These are phyloP conservation scores for Geococcyx californianus DNA, from an alignment of 2,113 vertebrate species.

Conservation along the genomic window DNA sequence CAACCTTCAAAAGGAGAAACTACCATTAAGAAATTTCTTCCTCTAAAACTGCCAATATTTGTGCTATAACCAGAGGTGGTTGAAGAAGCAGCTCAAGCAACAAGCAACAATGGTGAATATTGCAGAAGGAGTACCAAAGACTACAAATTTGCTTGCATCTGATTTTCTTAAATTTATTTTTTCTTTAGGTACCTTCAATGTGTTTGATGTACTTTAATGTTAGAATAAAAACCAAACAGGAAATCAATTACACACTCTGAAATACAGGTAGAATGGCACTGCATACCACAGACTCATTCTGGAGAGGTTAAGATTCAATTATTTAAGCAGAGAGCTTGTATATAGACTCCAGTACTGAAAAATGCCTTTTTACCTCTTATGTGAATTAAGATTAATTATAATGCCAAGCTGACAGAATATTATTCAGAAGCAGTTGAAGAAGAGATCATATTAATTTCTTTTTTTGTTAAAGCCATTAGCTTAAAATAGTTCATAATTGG, in stretches of 20 bases:
- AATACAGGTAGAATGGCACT: not conserved
- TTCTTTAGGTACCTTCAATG: not conserved
- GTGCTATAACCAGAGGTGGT: not conserved
- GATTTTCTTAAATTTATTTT: not conserved
- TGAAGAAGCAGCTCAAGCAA: not conserved
- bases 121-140: not conserved
- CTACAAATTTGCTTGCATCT: not conserved
- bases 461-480: conserved; percentile 6
- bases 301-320: not conserved
- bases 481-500: conserved; percentile 32
- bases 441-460: not conserved
- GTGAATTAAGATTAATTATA: conserved; percentile 25
- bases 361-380: not conserved
- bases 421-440: not conserved
- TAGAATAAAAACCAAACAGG: not conserved
- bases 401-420: not conserved
- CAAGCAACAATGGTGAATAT: not conserved
- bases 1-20: not conserved
- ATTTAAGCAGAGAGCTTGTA: not conserved
- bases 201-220: not conserved
- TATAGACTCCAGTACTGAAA: not conserved
- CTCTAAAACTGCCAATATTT: not conserved
- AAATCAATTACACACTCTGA: not conserved
- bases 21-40: not conserved
- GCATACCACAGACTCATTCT: not conserved